Evolutionary conservation across 2,888 invertebrate species (phyloP).

Genomic region (Rapana venosa): DNA sequence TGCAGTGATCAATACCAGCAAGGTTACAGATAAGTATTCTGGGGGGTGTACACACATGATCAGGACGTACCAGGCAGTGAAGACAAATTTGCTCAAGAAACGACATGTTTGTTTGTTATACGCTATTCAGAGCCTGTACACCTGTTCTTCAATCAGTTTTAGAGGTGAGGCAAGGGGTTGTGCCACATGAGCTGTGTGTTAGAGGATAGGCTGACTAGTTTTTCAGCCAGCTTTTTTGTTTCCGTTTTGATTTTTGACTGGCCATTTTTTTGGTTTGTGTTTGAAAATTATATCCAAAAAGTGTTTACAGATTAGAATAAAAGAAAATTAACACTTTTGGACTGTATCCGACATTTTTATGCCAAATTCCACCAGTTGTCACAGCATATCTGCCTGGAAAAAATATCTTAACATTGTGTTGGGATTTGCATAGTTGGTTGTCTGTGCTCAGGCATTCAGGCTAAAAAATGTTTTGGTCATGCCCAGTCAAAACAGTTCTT

Average conservation of each 20-base stretch:
- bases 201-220: not conserved
- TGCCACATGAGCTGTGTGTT: not conserved
- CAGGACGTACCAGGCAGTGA: constrained; percentile 6
- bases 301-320: too few relatives aligned
- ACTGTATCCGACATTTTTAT: too few relatives aligned
- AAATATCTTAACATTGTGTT: too few relatives aligned
- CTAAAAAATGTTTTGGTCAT: too few relatives aligned
- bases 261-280: too few relatives aligned
- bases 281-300: too few relatives aligned
- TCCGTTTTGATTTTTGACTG: not conserved
- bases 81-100: not conserved
- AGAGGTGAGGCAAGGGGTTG: not conserved
- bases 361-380: too few relatives aligned
- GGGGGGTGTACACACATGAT: not conserved
- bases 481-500: too few relatives aligned
- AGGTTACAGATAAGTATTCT: not conserved
- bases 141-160: not conserved
- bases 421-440: too few relatives aligned
- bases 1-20: not conserved
- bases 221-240: not conserved
- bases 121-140: constrained; percentile 35
- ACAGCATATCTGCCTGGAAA: too few relatives aligned
- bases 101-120: constrained; percentile 21
- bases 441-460: too few relatives aligned
- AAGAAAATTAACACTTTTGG: too few relatives aligned